These are phyloP conservation scores for Petrocephalus zakoni DNA, from an alignment of 2,113 vertebrate species.

Conservation along the genomic window DNA sequence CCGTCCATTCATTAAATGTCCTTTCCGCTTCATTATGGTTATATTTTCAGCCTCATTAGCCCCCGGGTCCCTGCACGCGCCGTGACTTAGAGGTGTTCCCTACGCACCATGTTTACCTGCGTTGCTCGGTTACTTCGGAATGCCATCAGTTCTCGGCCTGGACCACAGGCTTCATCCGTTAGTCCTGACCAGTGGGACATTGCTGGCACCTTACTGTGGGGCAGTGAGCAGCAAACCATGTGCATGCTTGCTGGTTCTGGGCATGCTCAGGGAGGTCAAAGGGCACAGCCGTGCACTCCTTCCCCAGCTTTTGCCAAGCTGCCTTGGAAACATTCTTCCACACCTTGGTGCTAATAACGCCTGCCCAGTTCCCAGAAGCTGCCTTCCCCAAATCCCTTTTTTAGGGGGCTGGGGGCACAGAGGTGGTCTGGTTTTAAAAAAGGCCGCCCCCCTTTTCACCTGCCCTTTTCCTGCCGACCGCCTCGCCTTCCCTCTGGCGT, in stretches of 20 bases:
- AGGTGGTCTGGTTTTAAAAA: conserved; percentile 36
- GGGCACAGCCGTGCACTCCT: conserved; percentile 22
- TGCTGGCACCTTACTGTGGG: background rate
- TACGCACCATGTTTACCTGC: background rate
- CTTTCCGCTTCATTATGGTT: background rate
- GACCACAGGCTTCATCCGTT: background rate
- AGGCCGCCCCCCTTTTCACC: conserved; percentile 33
- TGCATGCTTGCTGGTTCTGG: background rate
- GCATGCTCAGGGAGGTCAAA: conserved; percentile 21
- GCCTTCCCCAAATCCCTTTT: conserved; percentile 19
- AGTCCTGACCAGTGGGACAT: background rate
- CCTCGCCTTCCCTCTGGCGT: background rate
- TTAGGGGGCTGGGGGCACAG: conserved; percentile 14
- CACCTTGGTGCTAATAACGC: conserved; percentile 26
- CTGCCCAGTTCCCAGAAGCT: conserved; percentile 31
- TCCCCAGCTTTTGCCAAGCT: conserved; percentile 25
- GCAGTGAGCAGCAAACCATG: background rate
- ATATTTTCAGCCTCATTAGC: background rate
- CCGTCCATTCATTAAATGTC: background rate
- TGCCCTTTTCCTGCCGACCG: conserved; percentile 23
- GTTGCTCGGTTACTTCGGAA: background rate
- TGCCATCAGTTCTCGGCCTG: background rate
- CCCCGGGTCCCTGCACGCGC: background rate
- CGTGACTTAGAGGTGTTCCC: background rate
- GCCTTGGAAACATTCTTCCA: conserved; percentile 23